Base-by-base conservation (phyloP, 1,140 invertebrate species). In the Drosophila mojavensis region DNA sequence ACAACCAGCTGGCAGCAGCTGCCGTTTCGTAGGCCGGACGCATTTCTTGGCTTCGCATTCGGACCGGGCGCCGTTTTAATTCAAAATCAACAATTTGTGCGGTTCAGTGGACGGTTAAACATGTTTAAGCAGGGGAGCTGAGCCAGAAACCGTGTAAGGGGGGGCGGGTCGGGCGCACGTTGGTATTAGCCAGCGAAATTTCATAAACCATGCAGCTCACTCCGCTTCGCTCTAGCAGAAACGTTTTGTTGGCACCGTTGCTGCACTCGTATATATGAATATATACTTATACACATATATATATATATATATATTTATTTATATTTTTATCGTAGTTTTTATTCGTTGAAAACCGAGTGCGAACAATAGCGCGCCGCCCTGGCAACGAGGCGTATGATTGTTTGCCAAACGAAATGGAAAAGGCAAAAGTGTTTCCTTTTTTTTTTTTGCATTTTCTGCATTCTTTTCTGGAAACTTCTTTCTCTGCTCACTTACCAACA, bases 401-500 rank as follows among this genome's bases (percentile, higher is more conserved):
- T 85, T 85, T 85, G 81, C 78, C 81, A 75, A 70, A 63, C 78
- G 17, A 81, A 81, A 78, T 73, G 78, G 55, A 81, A 81, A 78
- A 53, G 53, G 58, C 51, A 56, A 68, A 74, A 53, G n/a, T 36
- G 9, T 51, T 60, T 65, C 45, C 26, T 4, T 50, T 17, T 20
- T 36, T 5, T 3, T 9, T 11, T 47, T 26, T 17, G 26, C 9
- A 4, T 11, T 17, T 3, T 6, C 30, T 69, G 53, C 10, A 30
- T 30, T 30, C 5, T 30, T 30, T 30, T 5, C 28, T 30, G 28
- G 4, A 30, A 45, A 17, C 6, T 13, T 28, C 30, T 53, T 48
- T 48, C 55, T 62, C 33, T 53, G 28, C n/a, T 41, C 51, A 94
- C 95, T 95, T 93, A 98, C 97, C 97, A 15, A 97, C 96, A 76